Conservation (phyloP, 1,140 invertebrate genomes). For the Liolophura sinensis region DNA sequence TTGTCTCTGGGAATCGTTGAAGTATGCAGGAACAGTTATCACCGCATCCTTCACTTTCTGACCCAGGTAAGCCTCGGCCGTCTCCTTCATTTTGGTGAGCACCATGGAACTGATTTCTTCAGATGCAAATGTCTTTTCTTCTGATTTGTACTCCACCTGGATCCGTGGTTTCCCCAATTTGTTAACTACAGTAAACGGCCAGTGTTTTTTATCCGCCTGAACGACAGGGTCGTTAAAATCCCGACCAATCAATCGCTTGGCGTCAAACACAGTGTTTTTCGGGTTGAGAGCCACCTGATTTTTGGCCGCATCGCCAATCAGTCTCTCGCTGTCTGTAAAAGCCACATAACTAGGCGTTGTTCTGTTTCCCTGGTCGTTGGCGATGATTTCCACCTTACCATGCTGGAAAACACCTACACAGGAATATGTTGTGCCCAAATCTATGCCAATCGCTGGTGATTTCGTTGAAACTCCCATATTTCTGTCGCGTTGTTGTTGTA, state of each 20-base stretch:
- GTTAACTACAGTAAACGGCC: constrained; percentile 70
- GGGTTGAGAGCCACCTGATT: constrained; percentile 78
- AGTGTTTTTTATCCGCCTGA: constrained; percentile 91
- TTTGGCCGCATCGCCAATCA: constrained; percentile 77
- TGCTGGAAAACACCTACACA: constrained; percentile 66
- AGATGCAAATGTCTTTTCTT: constrained; percentile 85
- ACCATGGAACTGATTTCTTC: constrained; percentile 89
- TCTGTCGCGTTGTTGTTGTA: too few relatives aligned
- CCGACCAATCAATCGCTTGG: constrained; percentile 85
- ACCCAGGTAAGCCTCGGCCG: constrained; percentile 91
- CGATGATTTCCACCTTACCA: constrained; percentile 88
- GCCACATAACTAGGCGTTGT: constrained; percentile 85
- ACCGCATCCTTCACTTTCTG: constrained; percentile 58
- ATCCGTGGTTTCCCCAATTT: constrained; percentile 68
- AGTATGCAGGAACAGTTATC: constrained; percentile 61
- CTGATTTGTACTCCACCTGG: constrained; percentile 82
- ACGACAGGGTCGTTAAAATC: constrained; percentile 87
- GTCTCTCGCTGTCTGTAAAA: constrained; percentile 82
- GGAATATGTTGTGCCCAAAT: constrained; percentile 64
- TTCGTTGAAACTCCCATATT: constrained; percentile 17
- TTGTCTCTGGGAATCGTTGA: constrained; percentile 73
- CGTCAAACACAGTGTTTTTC: constrained; percentile 90
- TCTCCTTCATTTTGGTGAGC: constrained; percentile 82
- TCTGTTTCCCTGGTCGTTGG: constrained; percentile 89
- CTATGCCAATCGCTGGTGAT: constrained; percentile 61